Conservation (phyloP, 2,888 invertebrate species). For the Zele albiditarsus region DNA sequence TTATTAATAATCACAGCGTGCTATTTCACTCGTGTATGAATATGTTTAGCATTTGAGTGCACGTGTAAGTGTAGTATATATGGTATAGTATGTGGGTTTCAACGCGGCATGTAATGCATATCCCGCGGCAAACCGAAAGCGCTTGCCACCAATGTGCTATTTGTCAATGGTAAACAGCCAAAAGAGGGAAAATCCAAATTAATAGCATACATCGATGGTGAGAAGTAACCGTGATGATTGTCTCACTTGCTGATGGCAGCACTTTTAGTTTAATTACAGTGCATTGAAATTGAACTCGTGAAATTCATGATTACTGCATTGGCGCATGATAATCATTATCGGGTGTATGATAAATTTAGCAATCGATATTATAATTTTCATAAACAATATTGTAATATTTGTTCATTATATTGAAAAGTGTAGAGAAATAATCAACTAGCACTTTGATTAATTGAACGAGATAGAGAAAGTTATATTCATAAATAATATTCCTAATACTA, state of each 20-base stretch:
- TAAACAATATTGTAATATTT: no score
- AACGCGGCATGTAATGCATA: slow-evolving; percentile 46
- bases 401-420: no score
- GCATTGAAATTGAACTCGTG: slow-evolving; percentile 1
- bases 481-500: no score
- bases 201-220: slow-evolving; percentile 44
- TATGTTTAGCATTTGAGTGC: no score
- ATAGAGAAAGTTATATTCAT: no score
- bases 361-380: no score
- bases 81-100: slow-evolving; percentile 7
- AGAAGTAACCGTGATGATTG: slow-evolving; percentile 21
- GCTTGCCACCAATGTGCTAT: slow-evolving; percentile 45
- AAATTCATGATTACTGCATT: slow-evolving; percentile 10
- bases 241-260: slow-evolving; percentile 24
- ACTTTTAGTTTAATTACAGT: neutral
- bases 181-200: slow-evolving; percentile 46
- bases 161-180: slow-evolving; percentile 48
- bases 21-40: no score
- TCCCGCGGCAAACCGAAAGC: slow-evolving; percentile 41
- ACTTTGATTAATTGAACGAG: no score
- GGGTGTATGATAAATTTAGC: neutral
- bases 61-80: neutral
- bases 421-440: no score
- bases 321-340: neutral
- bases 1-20: no score